Evolutionary conservation across 2,797 vertebrate genomes (phyloP), one percentile per base, ranked within the genome.

Genomic region (Potorous gilbertii): DNA sequence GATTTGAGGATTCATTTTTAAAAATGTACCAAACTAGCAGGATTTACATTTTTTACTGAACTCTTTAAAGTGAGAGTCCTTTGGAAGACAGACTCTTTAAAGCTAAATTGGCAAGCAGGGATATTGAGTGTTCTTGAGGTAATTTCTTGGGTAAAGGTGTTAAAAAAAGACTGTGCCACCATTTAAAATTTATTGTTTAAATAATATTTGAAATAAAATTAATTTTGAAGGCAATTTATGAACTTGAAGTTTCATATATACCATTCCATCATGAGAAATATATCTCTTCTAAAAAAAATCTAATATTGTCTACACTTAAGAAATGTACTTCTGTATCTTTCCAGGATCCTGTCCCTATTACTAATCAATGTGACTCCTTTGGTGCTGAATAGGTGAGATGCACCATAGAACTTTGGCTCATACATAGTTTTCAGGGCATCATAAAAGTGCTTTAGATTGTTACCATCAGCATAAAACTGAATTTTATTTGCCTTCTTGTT

Each of bases 101-200:
- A 92, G 31, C 62, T 31, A 90, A 24, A 55, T 66, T 29, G 40
- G 56, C 50, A 94, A 29, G 54, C 21, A 55, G 91, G 31, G 93
- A 55, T 57, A 95, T 34, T 31, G 97, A 94, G 94, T 90, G n/a
- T 91, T 66, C 29, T 59, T 89, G 1, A 87, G 91, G 54, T 91
- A 92, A 81, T 90, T 94, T 96, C 90, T 40, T 62, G n/a, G 16
- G 34, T n/a, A 62, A 66, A n/a, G n/a, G 62, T 74, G 16, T 74
- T n/a, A 18, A n/a, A 40, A 34, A n/a, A 55, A 55, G 16, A 74
- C 34, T n/a, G 62, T 21, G 18, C 18, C 66, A 81, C n/a, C n/a
- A 40, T 24, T 40, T 46, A 46, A 81, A 81, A 46, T 16, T 55
- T 16, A 16, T 40, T 81, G 16, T 81, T 21, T 81, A 81, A 74